These are phyloP conservation scores for Patella vulgata DNA, from an alignment of 1,140 invertebrate genomes.

Conservation along the genomic window DNA sequence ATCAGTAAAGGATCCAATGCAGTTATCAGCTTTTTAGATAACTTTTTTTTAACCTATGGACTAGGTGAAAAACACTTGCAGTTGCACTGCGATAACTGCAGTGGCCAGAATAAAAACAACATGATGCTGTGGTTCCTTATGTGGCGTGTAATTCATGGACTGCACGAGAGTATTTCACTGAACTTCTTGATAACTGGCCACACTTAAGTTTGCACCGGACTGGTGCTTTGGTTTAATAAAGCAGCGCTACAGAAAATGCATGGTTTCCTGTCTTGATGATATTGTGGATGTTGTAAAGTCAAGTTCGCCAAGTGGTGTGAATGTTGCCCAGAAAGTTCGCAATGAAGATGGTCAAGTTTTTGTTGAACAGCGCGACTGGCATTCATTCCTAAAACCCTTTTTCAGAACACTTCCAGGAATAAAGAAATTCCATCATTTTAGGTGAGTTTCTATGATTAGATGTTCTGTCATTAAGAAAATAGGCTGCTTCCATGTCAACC, in stretches of 20 bases:
- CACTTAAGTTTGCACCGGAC: constrained; percentile 50
- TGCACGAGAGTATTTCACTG: constrained; percentile 21
- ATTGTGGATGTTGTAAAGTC: constrained; percentile 20
- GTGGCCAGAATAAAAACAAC: constrained; percentile 17
- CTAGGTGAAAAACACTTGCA: constrained; percentile 34
- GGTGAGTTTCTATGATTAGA: background rate
- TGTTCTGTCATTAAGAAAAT: too few species aligned
- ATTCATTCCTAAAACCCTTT: constrained; percentile 17
- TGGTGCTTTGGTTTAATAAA: constrained; percentile 52
- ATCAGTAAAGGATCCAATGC: constrained; percentile 33
- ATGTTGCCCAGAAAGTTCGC: constrained; percentile 27
- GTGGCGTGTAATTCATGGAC: constrained; percentile 31
- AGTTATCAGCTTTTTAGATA: constrained; percentile 33
- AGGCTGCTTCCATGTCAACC: too few species aligned
- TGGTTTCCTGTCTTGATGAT: constrained; percentile 26
- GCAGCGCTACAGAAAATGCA: constrained; percentile 17
- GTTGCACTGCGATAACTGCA: too few species aligned
- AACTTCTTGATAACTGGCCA: constrained; percentile 38
- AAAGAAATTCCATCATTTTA: constrained; percentile 52
- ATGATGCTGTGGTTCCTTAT: constrained; percentile 41
- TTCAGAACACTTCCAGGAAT: constrained; percentile 30
- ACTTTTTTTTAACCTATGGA: constrained; percentile 37
- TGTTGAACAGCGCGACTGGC: constrained; percentile 33
- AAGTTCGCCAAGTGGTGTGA: constrained; percentile 20
- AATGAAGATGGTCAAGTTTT: constrained; percentile 21